These are phyloP conservation scores for Theocolax elegans DNA, from an alignment of 1,140 invertebrate species.

Conservation along the genomic window DNA sequence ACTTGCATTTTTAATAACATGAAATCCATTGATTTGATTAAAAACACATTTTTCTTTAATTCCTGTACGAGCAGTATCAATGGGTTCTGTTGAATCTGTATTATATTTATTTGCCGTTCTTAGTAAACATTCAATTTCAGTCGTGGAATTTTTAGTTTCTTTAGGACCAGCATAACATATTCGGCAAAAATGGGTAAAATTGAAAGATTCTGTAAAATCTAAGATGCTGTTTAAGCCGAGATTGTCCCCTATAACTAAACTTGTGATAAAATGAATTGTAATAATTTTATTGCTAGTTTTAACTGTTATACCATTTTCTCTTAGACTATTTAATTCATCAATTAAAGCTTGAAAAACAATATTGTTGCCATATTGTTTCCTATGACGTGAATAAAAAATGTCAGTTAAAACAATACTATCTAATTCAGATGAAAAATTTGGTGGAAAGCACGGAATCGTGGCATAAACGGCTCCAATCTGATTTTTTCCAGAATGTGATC, in stretches of 20 bases:
- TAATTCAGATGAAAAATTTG: slow-evolving; percentile 5
- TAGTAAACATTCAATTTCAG: slow-evolving; percentile 9
- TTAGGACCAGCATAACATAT: slow-evolving; percentile 29
- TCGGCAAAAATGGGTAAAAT: slow-evolving; percentile 34
- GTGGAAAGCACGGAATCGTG: slow-evolving; percentile 27
- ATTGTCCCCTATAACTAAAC: slow-evolving; percentile 36
- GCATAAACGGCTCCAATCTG: slow-evolving; percentile 27
- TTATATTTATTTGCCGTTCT: slow-evolving; percentile 5
- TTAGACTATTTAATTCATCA: slow-evolving; percentile 25
- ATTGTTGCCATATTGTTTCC: slow-evolving; percentile 19
- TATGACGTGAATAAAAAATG: slow-evolving; percentile 31
- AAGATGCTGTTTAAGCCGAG: slow-evolving; percentile 32
- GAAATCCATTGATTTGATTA: slow-evolving; percentile 26
- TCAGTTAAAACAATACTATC: slow-evolving; percentile 33
- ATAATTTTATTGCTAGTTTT: slow-evolving; percentile 22
- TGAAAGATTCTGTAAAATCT: slow-evolving; percentile 33
- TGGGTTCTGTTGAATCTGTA: slow-evolving; percentile 13
- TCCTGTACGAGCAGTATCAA: slow-evolving; percentile 5
- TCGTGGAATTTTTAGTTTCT: slow-evolving; percentile 2
- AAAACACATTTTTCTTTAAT: slow-evolving; percentile 32
- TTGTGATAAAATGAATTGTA: slow-evolving; percentile 35
- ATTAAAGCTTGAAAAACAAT: slow-evolving; percentile 27
- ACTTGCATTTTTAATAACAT: slow-evolving; percentile 25
- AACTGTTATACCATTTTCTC: slow-evolving; percentile 16
- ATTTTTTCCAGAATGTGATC: slow-evolving; percentile 39